Conservation (phyloP, 1,140 invertebrate species). For the Drosophila jambulina region DNA sequence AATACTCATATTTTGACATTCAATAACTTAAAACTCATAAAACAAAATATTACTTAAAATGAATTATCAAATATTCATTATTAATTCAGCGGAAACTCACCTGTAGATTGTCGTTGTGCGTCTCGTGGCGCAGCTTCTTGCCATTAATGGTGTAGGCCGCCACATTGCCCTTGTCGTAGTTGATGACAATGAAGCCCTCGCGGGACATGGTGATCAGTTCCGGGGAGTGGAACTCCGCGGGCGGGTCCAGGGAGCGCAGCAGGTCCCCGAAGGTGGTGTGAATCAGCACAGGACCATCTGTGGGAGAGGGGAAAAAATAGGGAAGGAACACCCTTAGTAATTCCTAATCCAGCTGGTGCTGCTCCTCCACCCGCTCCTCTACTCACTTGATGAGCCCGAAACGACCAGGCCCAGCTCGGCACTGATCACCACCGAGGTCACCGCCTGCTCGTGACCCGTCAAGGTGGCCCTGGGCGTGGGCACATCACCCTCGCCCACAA, state of each 20-base stretch:
- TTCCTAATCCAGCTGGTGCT: too few species aligned
- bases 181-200: slow-evolving; percentile 98
- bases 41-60: not conserved
- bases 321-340: not conserved
- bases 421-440: slow-evolving; percentile 97
- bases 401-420: slow-evolving; percentile 99
- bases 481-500: slow-evolving; percentile 97
- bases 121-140: slow-evolving; percentile 93
- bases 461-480: slow-evolving; percentile 98
- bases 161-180: slow-evolving; percentile 95
- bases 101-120: slow-evolving; percentile 97
- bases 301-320: not conserved
- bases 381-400: slow-evolving; percentile 93
- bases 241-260: slow-evolving; percentile 94
- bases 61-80: not conserved
- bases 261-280: slow-evolving; percentile 99
- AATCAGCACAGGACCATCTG: slow-evolving; percentile 97
- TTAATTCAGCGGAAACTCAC: slow-evolving; percentile 86
- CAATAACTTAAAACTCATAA: not conserved
- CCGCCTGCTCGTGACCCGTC: slow-evolving; percentile 98
- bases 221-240: slow-evolving; percentile 92
- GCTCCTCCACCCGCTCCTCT: too few species aligned
- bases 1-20: not conserved
- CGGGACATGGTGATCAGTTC: slow-evolving; percentile 96
- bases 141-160: slow-evolving; percentile 97